phyloP scores from a whole-genome alignment of 2,113 vertebrate genomes.

The Scalopus aquaticus region DNA sequence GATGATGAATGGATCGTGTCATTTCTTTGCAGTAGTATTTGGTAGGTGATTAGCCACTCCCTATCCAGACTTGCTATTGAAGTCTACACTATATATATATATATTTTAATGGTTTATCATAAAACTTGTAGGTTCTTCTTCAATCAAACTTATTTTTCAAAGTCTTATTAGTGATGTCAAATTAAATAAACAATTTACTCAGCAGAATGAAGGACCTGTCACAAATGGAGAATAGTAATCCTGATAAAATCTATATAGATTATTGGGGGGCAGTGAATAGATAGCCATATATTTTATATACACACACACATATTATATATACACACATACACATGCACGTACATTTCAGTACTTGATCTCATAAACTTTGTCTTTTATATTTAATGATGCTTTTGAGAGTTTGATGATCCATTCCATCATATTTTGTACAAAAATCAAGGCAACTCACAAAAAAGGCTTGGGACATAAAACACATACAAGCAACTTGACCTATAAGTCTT shows the following conservation, averaged over 20 bases:
- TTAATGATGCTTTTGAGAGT: conserved; percentile 62
- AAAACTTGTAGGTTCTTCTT: conserved; percentile 54
- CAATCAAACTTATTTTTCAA: conserved; percentile 47
- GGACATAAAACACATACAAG: conserved; percentile 61
- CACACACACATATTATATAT: no score
- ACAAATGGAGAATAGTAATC: conserved; percentile 60
- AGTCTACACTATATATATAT: not conserved
- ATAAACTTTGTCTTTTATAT: conserved; percentile 49
- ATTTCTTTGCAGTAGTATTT: not conserved
- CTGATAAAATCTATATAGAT: conserved; percentile 63
- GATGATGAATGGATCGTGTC: not conserved
- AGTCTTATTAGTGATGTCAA: conserved; percentile 50
- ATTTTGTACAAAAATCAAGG: conserved; percentile 52
- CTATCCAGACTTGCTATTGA: not conserved
- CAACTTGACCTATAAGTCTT: conserved; percentile 40
- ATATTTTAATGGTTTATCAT: conserved; percentile 1
- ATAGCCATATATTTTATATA: conserved; percentile 57
- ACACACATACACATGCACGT: no score
- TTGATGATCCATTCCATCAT: conserved; percentile 52
- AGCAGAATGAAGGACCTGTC: conserved; percentile 45
- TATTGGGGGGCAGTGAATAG: conserved; percentile 45
- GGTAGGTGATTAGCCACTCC: not conserved
- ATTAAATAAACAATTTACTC: conserved; percentile 65
- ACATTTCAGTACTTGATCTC: conserved; percentile 31
- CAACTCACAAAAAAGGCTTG: not conserved